A percentile compares a stretch with the other conserved stretches of the same genome.
phyloP scores from a whole-genome alignment of 1,140 invertebrate species.

The Sycophaga agraensis region DNA sequence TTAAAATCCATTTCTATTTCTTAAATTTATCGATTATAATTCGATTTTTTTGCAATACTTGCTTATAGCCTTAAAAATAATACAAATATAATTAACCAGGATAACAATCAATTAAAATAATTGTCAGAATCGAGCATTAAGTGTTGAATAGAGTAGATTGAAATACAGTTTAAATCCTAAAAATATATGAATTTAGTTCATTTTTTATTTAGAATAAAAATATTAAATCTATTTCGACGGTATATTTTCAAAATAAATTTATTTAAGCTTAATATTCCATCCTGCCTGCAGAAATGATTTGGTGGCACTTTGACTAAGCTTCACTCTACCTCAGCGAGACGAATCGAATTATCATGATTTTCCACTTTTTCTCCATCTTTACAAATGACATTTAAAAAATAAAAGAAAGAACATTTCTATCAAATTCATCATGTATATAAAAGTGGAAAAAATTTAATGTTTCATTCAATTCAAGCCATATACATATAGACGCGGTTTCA shows the following conservation, averaged over 20 bases:
- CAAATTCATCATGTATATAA: constrained; percentile 32
- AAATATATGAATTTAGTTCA: neutral
- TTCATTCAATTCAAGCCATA: too few relatives aligned
- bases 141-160: neutral
- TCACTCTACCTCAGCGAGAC: constrained; percentile 8
- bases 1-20: neutral
- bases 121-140: neutral
- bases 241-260: constrained; percentile 37
- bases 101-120: neutral
- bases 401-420: neutral
- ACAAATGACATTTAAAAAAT: neutral
- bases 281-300: constrained; percentile 41
- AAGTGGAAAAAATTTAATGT: constrained; percentile 34
- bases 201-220: constrained; percentile 19
- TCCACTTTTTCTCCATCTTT: neutral
- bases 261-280: constrained; percentile 39
- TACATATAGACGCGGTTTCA: too few relatives aligned
- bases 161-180: constrained; percentile 1
- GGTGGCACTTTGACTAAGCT: constrained; percentile 4
- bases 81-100: neutral
- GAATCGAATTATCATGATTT: constrained; percentile 4
- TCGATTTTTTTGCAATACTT: neutral
- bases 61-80: neutral
- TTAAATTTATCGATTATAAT: neutral
- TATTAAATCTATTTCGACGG: constrained; percentile 19